These are phyloP conservation scores for Myotis myotis DNA, from an alignment of 2,797 vertebrate species.

Conservation along the genomic window DNA sequence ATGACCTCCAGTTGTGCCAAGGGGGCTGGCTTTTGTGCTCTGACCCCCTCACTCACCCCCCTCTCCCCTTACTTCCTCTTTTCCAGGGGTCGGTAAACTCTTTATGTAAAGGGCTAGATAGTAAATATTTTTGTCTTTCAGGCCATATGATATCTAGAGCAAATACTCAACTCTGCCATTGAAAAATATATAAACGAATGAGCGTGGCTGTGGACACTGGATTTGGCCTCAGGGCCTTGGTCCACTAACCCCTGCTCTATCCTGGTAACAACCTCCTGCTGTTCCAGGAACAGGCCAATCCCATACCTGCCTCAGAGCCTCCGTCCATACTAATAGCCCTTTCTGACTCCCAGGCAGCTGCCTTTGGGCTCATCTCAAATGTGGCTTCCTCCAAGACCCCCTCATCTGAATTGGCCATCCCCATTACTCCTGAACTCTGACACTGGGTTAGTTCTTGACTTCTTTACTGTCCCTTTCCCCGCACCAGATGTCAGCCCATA, in stretches of 20 bases:
- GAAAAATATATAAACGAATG: not conserved
- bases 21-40: not conserved
- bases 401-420: not conserved
- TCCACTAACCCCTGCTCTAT: not conserved
- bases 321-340: too few relatives aligned
- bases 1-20: not conserved
- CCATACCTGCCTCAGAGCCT: not conserved
- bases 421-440: too few relatives aligned
- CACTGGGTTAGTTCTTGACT: not conserved
- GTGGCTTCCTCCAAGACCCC: not conserved
- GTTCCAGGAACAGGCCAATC: not conserved
- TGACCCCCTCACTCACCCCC: fast-evolving
- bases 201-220: not conserved
- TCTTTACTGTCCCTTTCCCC: fast-evolving
- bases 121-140: too few relatives aligned
- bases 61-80: not conserved
- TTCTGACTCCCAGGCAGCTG: not conserved
- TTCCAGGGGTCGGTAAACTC: not conserved
- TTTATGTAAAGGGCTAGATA: not conserved
- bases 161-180: not conserved
- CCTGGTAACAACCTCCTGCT: not conserved
- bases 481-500: not conserved
- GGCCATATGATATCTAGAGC: too few relatives aligned
- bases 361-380: not conserved
- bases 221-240: too few relatives aligned